Evolutionary conservation across 2,113 vertebrate genomes (phyloP).

Genomic region (Antechinus stuartii): DNA sequence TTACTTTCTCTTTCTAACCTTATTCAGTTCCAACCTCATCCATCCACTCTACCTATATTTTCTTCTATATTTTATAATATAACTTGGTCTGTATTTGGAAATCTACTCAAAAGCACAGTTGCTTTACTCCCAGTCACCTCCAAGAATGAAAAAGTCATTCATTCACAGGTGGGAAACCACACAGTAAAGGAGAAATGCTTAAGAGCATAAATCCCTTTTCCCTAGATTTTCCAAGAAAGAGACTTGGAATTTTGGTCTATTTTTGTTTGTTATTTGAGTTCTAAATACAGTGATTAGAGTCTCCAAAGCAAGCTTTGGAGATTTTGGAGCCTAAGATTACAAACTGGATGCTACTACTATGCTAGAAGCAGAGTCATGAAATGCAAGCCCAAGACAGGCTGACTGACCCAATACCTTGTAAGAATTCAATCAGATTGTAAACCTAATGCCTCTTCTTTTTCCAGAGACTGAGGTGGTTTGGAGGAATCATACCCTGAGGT

Average conservation of each 20-base stretch:
- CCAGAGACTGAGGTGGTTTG: neutral
- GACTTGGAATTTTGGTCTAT: neutral
- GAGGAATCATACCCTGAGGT: neutral
- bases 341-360: neutral
- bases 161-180: neutral
- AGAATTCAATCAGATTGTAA: neutral
- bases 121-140: neutral
- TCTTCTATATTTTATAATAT: no score
- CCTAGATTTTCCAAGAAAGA: neutral
- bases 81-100: neutral
- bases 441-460: neutral
- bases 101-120: neutral
- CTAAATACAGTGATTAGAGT: neutral
- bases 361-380: neutral
- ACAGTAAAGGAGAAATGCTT: neutral
- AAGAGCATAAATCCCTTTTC: neutral
- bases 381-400: neutral
- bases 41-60: neutral
- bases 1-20: neutral
- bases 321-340: neutral
- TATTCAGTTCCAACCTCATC: neutral
- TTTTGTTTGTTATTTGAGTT: neutral
- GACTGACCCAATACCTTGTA: neutral
- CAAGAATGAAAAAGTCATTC: neutral
- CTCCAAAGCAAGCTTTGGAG: neutral